Percentiles rank a stretch among this genome's conserved stretches.
phyloP scores from a whole-genome alignment of 2,113 vertebrate genomes.

The Halcyon malimbica region DNA sequence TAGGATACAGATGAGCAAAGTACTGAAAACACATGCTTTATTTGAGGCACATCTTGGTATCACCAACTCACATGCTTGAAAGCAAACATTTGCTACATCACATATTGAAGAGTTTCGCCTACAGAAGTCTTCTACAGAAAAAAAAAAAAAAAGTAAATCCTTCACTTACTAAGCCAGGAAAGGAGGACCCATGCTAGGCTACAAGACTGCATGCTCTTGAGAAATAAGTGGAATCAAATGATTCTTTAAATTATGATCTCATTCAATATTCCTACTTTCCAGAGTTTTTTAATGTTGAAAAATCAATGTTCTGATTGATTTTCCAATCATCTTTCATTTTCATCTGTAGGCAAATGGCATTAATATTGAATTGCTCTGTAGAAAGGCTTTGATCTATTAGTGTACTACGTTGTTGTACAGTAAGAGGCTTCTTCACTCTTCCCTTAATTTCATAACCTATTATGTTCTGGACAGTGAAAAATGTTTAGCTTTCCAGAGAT shows the following conservation, averaged over 20 bases:
- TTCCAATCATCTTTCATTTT: slow-evolving; percentile 32
- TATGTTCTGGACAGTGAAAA: neutral
- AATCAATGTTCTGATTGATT: slow-evolving; percentile 38
- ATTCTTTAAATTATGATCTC: neutral
- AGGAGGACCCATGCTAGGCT: neutral
- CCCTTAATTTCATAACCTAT: neutral
- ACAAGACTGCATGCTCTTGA: neutral
- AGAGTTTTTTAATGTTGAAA: slow-evolving; percentile 3
- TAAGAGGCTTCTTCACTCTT: neutral
- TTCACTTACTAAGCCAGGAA: neutral
- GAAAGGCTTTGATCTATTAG: slow-evolving; percentile 22
- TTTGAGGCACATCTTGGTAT: neutral
- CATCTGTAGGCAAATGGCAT: neutral
- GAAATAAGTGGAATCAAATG: neutral
- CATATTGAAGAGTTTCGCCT: neutral
- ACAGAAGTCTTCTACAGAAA: neutral
- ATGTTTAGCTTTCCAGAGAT: neutral
- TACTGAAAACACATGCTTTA: neutral
- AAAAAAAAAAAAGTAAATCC: neutral
- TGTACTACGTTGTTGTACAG: neutral
- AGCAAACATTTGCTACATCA: neutral
- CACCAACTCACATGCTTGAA: neutral
- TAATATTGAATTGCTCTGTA: slow-evolving; percentile 16
- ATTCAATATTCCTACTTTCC: neutral
- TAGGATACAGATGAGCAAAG: neutral